A percentile compares a stretch with the other conserved stretches of the same genome.
phyloP scores from a whole-genome alignment of 2,113 vertebrate species.

The Spea multiplicata region DNA sequence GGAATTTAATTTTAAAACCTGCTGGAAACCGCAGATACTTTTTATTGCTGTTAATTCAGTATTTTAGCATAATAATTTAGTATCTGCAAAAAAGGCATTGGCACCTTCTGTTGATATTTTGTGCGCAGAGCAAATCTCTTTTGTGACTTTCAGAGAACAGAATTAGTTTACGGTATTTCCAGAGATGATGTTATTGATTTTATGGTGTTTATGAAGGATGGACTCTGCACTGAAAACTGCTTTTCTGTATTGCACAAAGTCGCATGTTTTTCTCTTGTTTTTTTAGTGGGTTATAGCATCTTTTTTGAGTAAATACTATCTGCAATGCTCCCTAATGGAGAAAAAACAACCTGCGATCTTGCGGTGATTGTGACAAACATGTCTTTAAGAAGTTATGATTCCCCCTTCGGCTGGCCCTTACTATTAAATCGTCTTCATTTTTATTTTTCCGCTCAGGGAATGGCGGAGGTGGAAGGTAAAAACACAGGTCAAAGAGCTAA shows the following conservation, averaged over 20 bases:
- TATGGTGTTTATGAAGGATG: background rate
- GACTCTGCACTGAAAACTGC: background rate
- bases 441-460: background rate
- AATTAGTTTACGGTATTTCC: background rate
- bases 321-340: background rate
- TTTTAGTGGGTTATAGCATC: background rate
- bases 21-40: no score
- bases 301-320: background rate
- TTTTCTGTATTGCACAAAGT: background rate
- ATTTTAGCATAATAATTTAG: no score
- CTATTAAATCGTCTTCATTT: slow-evolving; percentile 2
- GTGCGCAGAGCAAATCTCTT: background rate
- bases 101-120: background rate
- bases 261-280: background rate
- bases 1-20: no score
- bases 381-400: slow-evolving; percentile 12
- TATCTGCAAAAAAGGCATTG: background rate
- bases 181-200: background rate
- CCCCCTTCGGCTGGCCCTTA: background rate
- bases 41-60: no score
- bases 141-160: background rate
- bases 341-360: background rate
- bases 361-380: background rate
- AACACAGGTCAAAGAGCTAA: no score
- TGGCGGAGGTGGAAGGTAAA: no score